Conservation (phyloP, 1,140 invertebrate genomes). For the Mercenaria mercenaria region DNA sequence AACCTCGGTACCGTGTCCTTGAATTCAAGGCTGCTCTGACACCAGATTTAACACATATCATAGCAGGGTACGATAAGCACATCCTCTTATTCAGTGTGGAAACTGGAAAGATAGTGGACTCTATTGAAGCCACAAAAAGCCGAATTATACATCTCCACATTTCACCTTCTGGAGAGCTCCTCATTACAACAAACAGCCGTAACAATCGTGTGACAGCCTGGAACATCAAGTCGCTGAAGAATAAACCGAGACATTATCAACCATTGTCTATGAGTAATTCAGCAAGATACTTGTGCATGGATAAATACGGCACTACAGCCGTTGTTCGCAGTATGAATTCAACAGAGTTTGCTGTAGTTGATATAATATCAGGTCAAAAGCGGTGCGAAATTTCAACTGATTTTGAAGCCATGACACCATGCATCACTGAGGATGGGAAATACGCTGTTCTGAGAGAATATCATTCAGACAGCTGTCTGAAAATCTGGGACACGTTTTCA, state of each 20-base stretch:
- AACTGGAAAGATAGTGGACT: conserved; percentile 44
- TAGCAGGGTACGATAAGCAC: conserved; percentile 72
- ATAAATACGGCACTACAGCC: conserved; percentile 54
- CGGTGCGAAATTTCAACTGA: conserved; percentile 55
- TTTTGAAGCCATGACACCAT: conserved; percentile 68
- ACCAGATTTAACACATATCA: conserved; percentile 54
- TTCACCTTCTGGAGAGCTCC: conserved; percentile 58
- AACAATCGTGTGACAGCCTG: conserved; percentile 70
- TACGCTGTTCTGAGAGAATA: conserved; percentile 72
- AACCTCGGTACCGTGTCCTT: conserved; percentile 67
- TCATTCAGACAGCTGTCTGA: conserved; percentile 59
- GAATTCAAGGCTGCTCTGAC: conserved; percentile 65
- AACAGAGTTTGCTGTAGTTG: conserved; percentile 68
- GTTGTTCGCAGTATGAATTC: conserved; percentile 63
- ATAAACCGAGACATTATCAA: conserved; percentile 40
- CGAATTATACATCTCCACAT: conserved; percentile 46
- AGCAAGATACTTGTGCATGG: conserved; percentile 64
- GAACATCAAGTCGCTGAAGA: conserved; percentile 63
- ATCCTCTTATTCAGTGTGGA: conserved; percentile 63
- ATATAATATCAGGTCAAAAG: conserved; percentile 60
- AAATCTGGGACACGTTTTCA: conserved; percentile 66
- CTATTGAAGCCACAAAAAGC: conserved; percentile 64
- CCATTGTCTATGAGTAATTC: conserved; percentile 68
- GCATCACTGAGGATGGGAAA: conserved; percentile 68
- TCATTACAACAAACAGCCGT: conserved; percentile 60